phyloP scores from a whole-genome alignment of 2,888 invertebrate species.

The Himalopsyche japonica region DNA sequence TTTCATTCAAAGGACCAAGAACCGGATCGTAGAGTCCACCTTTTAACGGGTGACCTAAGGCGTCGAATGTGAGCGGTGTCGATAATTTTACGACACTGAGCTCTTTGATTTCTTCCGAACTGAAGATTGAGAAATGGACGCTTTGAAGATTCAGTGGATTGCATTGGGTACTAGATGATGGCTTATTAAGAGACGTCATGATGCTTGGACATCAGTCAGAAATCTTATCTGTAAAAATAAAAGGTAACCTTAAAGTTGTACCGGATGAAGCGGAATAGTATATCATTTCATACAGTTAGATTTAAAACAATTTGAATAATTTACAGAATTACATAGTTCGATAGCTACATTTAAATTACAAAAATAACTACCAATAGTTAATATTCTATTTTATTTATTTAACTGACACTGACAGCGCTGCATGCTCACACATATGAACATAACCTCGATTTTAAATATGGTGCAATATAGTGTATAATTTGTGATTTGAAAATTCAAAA shows the following conservation, averaged over 20 bases:
- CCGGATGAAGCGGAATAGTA: no score
- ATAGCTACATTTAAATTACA: no score
- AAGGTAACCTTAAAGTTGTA: not conserved
- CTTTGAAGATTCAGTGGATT: slow-evolving; percentile 52
- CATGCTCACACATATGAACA: not conserved
- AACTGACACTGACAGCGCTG: not conserved
- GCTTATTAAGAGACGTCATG: slow-evolving; percentile 5
- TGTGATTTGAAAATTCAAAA: not conserved
- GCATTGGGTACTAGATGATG: slow-evolving; percentile 5
- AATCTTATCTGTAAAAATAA: not conserved
- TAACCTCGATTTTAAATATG: not conserved
- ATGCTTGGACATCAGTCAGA: not conserved
- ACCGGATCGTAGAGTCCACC: slow-evolving; percentile 91
- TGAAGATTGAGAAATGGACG: slow-evolving; percentile 73
- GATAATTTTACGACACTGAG: slow-evolving; percentile 82
- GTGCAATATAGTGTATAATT: no score
- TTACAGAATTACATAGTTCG: no score
- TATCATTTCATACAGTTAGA: no score
- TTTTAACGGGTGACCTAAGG: slow-evolving; percentile 76
- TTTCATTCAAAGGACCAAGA: slow-evolving; percentile 70
- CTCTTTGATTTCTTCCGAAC: slow-evolving; percentile 73
- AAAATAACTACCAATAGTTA: not conserved
- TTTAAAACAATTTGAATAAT: no score
- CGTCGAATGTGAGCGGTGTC: slow-evolving; percentile 78
- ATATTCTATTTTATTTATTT: not conserved